Conservation (phyloP, 1,140 invertebrate genomes). For the Drosophila yakuba region DNA sequence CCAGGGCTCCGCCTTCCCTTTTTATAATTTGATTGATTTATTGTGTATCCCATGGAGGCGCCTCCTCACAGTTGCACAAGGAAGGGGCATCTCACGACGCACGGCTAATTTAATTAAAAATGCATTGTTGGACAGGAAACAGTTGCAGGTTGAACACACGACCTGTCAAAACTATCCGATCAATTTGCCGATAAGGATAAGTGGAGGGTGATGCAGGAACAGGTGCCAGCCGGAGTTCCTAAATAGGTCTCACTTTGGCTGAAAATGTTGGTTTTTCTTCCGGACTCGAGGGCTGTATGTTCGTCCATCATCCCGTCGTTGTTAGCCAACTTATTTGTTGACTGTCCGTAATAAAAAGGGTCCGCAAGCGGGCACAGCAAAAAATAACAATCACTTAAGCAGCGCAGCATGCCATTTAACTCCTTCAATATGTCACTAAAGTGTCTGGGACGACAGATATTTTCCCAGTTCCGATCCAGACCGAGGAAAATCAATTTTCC, state of each 20-base stretch:
- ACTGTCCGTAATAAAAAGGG: constrained; percentile 21
- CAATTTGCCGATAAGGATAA: constrained; percentile 29
- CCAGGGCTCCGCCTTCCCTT: constrained; percentile 35
- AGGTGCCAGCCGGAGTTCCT: constrained; percentile 29
- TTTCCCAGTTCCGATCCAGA: constrained; percentile 26
- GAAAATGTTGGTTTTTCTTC: neutral
- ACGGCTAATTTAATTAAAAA: constrained; percentile 73
- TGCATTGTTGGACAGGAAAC: constrained; percentile 45
- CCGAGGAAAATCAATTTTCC: constrained; percentile 73
- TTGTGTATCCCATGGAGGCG: constrained; percentile 52
- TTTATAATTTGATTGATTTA: constrained; percentile 77
- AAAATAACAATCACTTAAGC: constrained; percentile 42
- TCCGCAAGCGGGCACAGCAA: neutral
- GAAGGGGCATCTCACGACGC: constrained; percentile 3
- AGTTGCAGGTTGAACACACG: constrained; percentile 34
- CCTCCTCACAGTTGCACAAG: constrained; percentile 39
- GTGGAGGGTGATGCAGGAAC: neutral
- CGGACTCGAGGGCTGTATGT: neutral
- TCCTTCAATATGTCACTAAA: constrained; percentile 80
- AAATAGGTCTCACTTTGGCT: neutral
- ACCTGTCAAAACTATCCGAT: constrained; percentile 68
- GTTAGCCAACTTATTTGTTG: constrained; percentile 36
- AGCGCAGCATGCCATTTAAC: constrained; percentile 62
- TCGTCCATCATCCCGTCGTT: constrained; percentile 24
- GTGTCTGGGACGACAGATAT: constrained; percentile 72